A percentile compares a stretch with the other conserved stretches of the same genome.
Evolutionary conservation across 2,113 vertebrate genomes (phyloP).

Genomic region (Pseudonaja textilis): DNA sequence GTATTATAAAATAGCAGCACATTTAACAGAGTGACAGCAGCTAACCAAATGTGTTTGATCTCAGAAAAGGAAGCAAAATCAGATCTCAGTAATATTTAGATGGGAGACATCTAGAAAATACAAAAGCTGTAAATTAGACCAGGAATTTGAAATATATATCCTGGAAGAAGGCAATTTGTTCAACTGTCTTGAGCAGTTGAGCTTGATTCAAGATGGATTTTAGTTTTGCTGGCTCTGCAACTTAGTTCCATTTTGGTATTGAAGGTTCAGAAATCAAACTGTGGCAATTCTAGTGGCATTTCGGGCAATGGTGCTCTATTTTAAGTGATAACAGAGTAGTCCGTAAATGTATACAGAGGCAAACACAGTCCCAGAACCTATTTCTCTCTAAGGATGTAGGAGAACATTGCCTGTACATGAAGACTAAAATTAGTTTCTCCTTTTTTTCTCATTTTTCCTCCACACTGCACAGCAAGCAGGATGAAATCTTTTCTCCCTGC

Average conservation of each 20-base stretch:
- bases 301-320: not conserved
- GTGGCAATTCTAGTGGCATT: not conserved
- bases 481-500: constrained; percentile 39
- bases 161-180: not conserved
- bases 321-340: not conserved
- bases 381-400: not conserved
- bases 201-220: not conserved
- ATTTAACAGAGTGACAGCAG: not conserved
- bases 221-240: not conserved
- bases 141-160: not conserved
- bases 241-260: not conserved
- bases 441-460: fast-evolving
- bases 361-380: not conserved
- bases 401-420: not conserved
- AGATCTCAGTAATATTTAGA: not conserved
- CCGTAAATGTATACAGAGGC: fast-evolving
- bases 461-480: constrained; percentile 10
- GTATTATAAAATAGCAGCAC: not conserved
- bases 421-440: not conserved
- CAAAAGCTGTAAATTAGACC: not conserved
- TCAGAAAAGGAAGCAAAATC: not conserved
- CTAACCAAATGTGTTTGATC: not conserved
- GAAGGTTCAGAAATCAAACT: not conserved
- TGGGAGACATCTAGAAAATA: not conserved
- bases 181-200: not conserved